Evolutionary conservation across 2,888 invertebrate species (phyloP).

Genomic region (Euclidia mi): DNA sequence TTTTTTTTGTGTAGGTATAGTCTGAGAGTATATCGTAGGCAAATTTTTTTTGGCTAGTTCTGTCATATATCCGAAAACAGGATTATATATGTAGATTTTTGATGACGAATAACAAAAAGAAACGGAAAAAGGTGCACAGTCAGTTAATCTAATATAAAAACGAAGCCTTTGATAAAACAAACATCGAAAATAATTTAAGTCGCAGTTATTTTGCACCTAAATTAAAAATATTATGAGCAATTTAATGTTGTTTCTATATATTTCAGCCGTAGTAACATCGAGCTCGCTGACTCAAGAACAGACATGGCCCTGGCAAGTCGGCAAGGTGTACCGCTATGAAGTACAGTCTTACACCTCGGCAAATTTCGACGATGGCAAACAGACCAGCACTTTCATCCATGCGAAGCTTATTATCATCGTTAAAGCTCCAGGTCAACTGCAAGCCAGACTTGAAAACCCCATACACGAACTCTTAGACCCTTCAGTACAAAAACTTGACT

Average conservation of each 20-base stretch:
- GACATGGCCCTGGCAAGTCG: constrained; percentile 88
- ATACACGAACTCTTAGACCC: constrained; percentile 87
- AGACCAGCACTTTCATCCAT: constrained; percentile 82
- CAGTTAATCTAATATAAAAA: no score
- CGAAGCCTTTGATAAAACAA: no score
- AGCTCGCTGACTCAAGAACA: constrained; percentile 50
- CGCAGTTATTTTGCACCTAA: no score
- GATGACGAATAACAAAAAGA: no score
- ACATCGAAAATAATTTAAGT: no score
- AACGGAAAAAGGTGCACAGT: no score
- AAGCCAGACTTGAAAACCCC: constrained; percentile 82
- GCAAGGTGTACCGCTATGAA: constrained; percentile 90
- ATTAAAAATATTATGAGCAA: no score
- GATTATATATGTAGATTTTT: no score
- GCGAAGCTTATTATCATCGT: constrained; percentile 89
- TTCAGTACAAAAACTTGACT: constrained; percentile 79
- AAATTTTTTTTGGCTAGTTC: no score
- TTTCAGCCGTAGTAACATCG: constrained; percentile 76
- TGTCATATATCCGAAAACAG: no score
- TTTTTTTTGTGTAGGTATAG: no score
- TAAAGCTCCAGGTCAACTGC: constrained; percentile 80
- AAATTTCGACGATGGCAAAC: constrained; percentile 87
- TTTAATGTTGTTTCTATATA: background rate
- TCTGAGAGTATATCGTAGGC: no score
- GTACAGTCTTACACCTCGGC: constrained; percentile 90